phyloP scores from a whole-genome alignment of 1,140 invertebrate species.

The Gonioctena quinquepunctata region DNA sequence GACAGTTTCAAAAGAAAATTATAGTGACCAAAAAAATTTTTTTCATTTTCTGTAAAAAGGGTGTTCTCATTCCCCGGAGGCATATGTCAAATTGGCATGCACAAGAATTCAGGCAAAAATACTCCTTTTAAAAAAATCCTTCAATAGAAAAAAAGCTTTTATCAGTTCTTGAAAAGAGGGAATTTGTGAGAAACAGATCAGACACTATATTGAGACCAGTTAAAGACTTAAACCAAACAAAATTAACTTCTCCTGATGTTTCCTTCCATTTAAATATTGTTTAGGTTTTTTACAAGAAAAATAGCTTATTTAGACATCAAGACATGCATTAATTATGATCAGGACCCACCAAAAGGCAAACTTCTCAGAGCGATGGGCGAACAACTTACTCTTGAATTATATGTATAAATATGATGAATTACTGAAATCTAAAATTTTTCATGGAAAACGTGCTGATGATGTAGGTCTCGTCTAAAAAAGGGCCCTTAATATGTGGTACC shows the following conservation, averaged over 20 bases:
- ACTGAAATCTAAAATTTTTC: background rate
- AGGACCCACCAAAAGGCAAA: background rate
- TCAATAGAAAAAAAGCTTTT: background rate
- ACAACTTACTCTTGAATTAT: background rate
- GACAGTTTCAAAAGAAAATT: slow-evolving; percentile 29
- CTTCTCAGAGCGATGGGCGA: background rate
- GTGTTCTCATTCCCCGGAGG: slow-evolving; percentile 24
- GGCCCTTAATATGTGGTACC: background rate
- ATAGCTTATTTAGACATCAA: slow-evolving; percentile 25
- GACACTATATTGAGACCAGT: slow-evolving; percentile 17
- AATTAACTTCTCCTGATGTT: slow-evolving; percentile 11
- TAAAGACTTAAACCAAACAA: slow-evolving; percentile 17
- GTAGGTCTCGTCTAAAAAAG: background rate
- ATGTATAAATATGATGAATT: background rate
- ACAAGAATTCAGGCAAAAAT: slow-evolving; percentile 6
- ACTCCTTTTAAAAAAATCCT: background rate
- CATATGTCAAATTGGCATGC: slow-evolving; percentile 20
- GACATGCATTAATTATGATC: slow-evolving; percentile 19
- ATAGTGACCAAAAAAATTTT: slow-evolving; percentile 19
- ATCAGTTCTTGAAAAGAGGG: slow-evolving; percentile 10
- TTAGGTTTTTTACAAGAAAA: slow-evolving; percentile 26
- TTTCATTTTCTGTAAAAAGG: slow-evolving; percentile 26
- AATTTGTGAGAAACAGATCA: slow-evolving; percentile 23
- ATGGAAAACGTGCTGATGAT: background rate
- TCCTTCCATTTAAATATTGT: slow-evolving; percentile 26